phyloP scores from a whole-genome alignment of 2,113 vertebrate genomes.

The Tor tambroides region DNA sequence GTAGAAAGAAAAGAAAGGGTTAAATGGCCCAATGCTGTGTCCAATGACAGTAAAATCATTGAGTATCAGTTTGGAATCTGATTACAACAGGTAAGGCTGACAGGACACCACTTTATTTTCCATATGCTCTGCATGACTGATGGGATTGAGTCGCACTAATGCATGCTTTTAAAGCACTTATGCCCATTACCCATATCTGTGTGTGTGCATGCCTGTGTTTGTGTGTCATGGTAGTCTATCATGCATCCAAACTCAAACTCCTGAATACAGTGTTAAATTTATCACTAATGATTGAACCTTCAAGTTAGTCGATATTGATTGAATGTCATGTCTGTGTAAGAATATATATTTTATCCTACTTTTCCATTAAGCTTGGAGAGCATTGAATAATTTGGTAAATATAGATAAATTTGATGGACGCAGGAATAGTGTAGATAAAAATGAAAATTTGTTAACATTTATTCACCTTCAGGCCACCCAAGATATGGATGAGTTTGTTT shows the following conservation, averaged over 20 bases:
- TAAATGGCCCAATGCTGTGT: neutral
- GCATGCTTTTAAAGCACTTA: conserved; percentile 16
- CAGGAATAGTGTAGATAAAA: neutral
- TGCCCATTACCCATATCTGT: conserved; percentile 36
- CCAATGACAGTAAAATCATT: conserved; percentile 16
- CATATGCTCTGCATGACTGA: conserved; percentile 33
- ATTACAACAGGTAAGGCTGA: conserved; percentile 16
- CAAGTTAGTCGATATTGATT: neutral
- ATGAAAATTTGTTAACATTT: neutral
- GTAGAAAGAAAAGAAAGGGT: neutral
- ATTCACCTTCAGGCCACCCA: neutral
- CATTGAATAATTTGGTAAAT: too few species aligned
- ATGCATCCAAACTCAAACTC: neutral
- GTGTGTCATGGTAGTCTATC: conserved; percentile 9
- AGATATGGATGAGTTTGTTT: neutral
- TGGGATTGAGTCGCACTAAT: conserved; percentile 32
- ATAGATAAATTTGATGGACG: neutral
- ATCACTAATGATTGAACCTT: conserved; percentile 17
- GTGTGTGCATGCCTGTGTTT: conserved; percentile 14
- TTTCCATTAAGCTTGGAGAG: too few species aligned
- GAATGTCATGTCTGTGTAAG: neutral
- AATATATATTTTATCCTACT: conserved; percentile 1
- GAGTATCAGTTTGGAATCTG: conserved; percentile 27
- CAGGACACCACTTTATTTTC: conserved; percentile 15
- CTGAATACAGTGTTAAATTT: conserved; percentile 5